Evolutionary conservation across 2,113 vertebrate species (phyloP), one percentile per base, ranked within the genome.

Genomic region (Corythornis madagascariensis): DNA sequence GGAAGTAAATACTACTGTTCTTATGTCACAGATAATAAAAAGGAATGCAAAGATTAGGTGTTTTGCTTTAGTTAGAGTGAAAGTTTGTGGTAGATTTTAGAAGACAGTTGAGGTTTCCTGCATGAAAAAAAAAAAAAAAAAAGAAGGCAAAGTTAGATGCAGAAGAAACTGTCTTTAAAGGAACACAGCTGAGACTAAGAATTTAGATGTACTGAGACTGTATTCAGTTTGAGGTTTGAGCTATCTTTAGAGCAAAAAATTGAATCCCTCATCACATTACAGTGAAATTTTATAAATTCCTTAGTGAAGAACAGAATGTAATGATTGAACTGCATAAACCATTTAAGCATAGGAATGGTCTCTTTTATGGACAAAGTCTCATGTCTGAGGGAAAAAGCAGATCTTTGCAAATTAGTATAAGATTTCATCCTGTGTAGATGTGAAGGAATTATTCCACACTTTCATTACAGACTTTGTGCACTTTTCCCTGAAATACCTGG

Each of bases 1-100:
- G 22, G 42, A 92, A 84, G 22, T 4, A 72, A 83, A 78, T 61
- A 55, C 10, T 65, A 16, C 16, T 61, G 40, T 72, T 69, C 25
- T 83, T 78, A 38, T 38, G 71, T 72, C 55, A 65, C 2, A 78
- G 24, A 12, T 22, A 84, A 31, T 43, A 50, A 66, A 88, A 91
- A 84, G 25, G 18, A 24, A 33, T 12, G 20, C 17, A 76, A 78
- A 75, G 2, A 65, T 56, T 33, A 69, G 75, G 17, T 56, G 17
- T 59, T 89, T 64, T 67, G 10, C 24, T 75, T 79, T 4, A 85
- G 65, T 75, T n/a, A 55, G 8, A 50, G 17, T 0, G 35, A 84
- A 82, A 95, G 48, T 61, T 86, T 93, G 73, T 72, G 61, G 70
- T 57, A 81, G 42, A 87, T 69, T 89, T 83, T 50, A 89, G 65